Evolutionary conservation across 1,140 invertebrate genomes (phyloP).

Genomic region (Pseudobourletiella spinata): DNA sequence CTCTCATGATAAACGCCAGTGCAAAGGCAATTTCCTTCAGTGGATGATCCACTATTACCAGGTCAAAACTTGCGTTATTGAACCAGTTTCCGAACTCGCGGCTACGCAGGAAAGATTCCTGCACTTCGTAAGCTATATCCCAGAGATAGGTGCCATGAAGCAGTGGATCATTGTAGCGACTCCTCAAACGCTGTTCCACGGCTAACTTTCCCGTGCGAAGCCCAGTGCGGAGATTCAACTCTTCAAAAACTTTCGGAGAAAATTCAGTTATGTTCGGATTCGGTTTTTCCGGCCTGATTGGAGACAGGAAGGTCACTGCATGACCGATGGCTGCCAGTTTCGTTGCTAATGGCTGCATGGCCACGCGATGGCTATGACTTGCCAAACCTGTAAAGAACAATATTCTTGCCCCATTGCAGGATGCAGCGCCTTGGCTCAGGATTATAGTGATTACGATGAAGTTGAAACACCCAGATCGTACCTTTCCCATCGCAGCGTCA

Average conservation of each 20-base stretch:
- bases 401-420: too few species aligned
- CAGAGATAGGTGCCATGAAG: too few species aligned
- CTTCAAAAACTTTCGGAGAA: not conserved
- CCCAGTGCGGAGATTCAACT: too few species aligned
- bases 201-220: not conserved
- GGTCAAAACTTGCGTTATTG: not conserved
- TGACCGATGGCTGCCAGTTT: constrained; percentile 13
- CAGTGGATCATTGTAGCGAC: too few species aligned
- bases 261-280: constrained; percentile 12
- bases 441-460: too few species aligned
- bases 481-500: too few species aligned
- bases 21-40: not conserved
- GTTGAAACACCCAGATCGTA: too few species aligned
- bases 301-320: constrained; percentile 13
- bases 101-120: not conserved
- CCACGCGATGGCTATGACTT: constrained; percentile 12
- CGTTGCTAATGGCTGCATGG: constrained; percentile 1
- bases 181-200: not conserved
- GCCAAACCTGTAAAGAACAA: constrained; percentile 7
- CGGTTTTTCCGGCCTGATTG: constrained; percentile 7
- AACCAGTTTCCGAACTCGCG: not conserved
- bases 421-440: too few species aligned
- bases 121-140: not conserved
- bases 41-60: not conserved
- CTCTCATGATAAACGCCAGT: not conserved